Percentiles rank a stretch among this genome's conserved stretches.
Evolutionary conservation across 1,140 invertebrate species (phyloP).

Genomic region (Bombyx mandarina): DNA sequence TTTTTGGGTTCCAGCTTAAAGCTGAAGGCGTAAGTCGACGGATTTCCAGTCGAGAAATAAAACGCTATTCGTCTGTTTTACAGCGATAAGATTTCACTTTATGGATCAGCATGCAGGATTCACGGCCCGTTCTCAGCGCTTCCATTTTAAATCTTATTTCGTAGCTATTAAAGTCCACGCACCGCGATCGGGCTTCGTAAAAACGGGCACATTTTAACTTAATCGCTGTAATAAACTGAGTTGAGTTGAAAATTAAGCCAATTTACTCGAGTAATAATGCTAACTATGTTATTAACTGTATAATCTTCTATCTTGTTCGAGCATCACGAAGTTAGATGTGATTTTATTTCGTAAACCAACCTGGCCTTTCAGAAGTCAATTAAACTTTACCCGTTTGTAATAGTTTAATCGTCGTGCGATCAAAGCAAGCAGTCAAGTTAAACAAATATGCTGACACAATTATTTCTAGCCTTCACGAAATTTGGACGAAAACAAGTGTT

Average conservation of each 20-base stretch:
- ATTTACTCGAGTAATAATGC: too few species aligned
- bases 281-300: too few species aligned
- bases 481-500: background rate
- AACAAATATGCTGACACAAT: slow-evolving; percentile 15
- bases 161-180: background rate
- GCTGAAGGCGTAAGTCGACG: slow-evolving; percentile 1
- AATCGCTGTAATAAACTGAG: slow-evolving; percentile 1
- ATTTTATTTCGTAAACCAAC: too few species aligned
- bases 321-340: too few species aligned
- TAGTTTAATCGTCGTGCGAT: slow-evolving; percentile 11
- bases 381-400: slow-evolving; percentile 14
- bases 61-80: slow-evolving; percentile 4
- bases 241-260: too few species aligned
- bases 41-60: slow-evolving; percentile 2
- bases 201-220: background rate
- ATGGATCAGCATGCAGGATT: too few species aligned
- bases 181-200: background rate
- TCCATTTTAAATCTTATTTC: slow-evolving; percentile 2
- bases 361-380: slow-evolving; percentile 3
- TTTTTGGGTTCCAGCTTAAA: background rate
- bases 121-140: too few species aligned
- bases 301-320: too few species aligned
- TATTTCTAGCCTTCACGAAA: slow-evolving; percentile 1
- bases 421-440: slow-evolving; percentile 12
- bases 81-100: slow-evolving; percentile 2